Percentiles rank a stretch among this genome's conserved stretches.
These are phyloP conservation scores for Melanerpes formicivorus DNA, from an alignment of 2,113 vertebrate genomes.

Conservation along the genomic window DNA sequence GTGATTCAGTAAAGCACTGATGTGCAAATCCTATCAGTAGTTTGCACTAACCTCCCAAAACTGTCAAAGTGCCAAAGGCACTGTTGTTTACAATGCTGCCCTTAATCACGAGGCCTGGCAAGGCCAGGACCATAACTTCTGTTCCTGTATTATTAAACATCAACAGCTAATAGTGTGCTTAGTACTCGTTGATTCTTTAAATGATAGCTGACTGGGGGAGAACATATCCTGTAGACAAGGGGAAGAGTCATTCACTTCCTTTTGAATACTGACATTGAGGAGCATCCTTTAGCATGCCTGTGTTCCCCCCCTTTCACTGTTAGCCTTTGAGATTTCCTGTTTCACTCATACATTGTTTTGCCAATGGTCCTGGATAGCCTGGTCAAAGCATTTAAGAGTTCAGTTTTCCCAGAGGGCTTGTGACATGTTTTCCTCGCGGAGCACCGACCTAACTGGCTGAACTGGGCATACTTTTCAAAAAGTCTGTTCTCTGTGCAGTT, in stretches of 20 bases:
- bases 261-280: constrained; percentile 15
- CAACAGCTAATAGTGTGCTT: constrained; percentile 33
- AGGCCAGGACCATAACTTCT: constrained; percentile 26
- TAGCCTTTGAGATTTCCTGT: constrained; percentile 9
- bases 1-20: background rate
- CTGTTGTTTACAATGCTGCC: background rate
- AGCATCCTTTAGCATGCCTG: background rate
- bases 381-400: background rate
- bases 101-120: constrained; percentile 38
- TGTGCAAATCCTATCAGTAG: background rate
- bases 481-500: background rate
- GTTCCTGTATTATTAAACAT: constrained; percentile 48
- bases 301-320: background rate
- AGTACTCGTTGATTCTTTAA: constrained; percentile 40
- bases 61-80: constrained; percentile 30
- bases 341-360: background rate
- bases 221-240: background rate
- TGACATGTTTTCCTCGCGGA: background rate
- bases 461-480: background rate
- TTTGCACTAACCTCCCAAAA: background rate
- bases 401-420: background rate
- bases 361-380: background rate
- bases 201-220: background rate
- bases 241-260: constrained; percentile 21
- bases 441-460: background rate